phyloP scores from a whole-genome alignment of 1,140 invertebrate genomes.

The Drosophila leontia region DNA sequence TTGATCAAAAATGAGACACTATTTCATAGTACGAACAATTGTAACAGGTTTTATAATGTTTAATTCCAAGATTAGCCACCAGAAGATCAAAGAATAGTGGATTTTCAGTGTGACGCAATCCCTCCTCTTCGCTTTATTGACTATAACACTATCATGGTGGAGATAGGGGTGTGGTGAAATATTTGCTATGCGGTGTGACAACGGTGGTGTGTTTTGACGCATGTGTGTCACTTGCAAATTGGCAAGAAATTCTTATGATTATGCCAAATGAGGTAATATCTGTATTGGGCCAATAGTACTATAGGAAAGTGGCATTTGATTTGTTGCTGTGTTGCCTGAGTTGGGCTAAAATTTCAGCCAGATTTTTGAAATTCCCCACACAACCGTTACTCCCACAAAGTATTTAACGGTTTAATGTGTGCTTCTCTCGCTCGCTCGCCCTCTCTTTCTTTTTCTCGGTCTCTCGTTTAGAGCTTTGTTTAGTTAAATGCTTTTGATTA shows the following conservation, averaged over 20 bases:
- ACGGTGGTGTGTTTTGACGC: constrained; percentile 2
- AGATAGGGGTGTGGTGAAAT: constrained; percentile 2
- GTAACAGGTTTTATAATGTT: background rate
- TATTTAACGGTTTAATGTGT: constrained; percentile 2
- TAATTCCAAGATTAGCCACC: background rate
- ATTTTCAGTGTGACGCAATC: constrained; percentile 10
- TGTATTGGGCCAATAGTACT: constrained; percentile 1
- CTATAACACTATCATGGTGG: background rate
- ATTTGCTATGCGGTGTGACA: background rate
- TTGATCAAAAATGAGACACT: background rate
- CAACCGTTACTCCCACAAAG: background rate
- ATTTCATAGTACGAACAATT: background rate
- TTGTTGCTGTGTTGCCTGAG: background rate
- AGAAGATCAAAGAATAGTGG: background rate
- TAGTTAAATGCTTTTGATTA: constrained; percentile 54
- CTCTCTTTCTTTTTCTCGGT: background rate
- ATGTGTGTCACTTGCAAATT: constrained; percentile 23
- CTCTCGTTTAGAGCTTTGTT: constrained; percentile 36
- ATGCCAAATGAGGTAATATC: constrained; percentile 30
- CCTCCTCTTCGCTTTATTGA: too few relatives aligned
- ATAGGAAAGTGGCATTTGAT: background rate
- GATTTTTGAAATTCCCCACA: constrained; percentile 5
- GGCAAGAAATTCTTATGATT: constrained; percentile 23
- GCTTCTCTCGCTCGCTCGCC: background rate
- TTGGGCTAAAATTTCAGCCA: background rate